Base-by-base conservation (phyloP, 64 coral and sea anemone genomes). In the Porites lutea region DNA sequence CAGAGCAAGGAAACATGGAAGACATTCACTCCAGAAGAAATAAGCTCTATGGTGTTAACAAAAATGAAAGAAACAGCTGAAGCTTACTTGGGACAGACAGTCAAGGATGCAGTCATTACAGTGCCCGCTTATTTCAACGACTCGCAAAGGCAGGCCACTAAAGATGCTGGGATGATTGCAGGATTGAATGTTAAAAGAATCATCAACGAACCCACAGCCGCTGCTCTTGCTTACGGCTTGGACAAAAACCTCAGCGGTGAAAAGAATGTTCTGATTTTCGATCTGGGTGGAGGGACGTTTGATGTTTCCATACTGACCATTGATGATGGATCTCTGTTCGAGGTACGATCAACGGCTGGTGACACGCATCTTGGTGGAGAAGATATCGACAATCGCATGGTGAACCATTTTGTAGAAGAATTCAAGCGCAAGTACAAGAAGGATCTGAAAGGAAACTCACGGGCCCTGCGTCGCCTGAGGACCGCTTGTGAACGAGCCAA, bases 401-500 rank as follows among this genome's bases (percentile, higher is more conserved):
- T 96, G 14, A 64, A 93, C 37, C 75, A 80, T 74, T 96, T 96
- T 80, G 73, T 89, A 12, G 53, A 90, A 8, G 60, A 90, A 23
- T 96, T 96, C 87, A 96, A 74, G 86, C 78, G 51, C n/a, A 96
- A 96, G 67, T 89, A 96, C 90, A 96, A 96, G 79, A 96, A 96
- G 52, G 91, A 93, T 64, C 47, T 96, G 37, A 87, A 79, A 20
- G 19, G 59, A 12, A 96, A 96, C 71, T 89, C 89, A 71, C 95
- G 95, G 43, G 87, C 95, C 15, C 19, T 96, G 72, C 83, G 95
- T 4, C 78, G 95, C 37, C 53, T 96, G 72, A 21, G 95, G 8
- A 96, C 95, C 8, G 86, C 95, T 19, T 96, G 95, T 82, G 95
- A 96, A 66, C 91, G 95, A 61, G 94, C 94, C 50, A 95, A 95